These are phyloP conservation scores for Apocrypta bakeri DNA, from an alignment of 1,140 invertebrate species.

Conservation along the genomic window DNA sequence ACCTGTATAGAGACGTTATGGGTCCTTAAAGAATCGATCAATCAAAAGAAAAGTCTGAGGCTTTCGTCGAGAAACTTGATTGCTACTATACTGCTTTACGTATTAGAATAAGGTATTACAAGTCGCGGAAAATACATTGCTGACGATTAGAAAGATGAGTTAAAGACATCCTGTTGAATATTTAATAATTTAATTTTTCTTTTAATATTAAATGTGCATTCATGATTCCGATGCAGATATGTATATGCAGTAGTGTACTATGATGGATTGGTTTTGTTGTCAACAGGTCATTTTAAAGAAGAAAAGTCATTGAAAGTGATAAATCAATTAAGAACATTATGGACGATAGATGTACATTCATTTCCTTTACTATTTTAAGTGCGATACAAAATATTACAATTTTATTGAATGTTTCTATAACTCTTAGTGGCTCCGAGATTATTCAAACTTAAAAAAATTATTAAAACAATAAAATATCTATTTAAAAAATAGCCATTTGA, in stretches of 20 bases:
- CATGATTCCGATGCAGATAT: no score
- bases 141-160: neutral
- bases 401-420: no score
- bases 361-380: no score
- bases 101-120: neutral
- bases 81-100: neutral
- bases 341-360: neutral
- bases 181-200: neutral
- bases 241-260: neutral
- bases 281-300: neutral
- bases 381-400: no score
- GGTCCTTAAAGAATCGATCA: neutral
- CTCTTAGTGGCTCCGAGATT: no score
- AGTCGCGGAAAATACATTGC: neutral
- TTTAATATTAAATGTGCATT: neutral
- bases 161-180: neutral
- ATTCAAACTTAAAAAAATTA: no score
- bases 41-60: conserved; percentile 4
- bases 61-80: neutral
- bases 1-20: conserved; percentile 15
- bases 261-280: neutral
- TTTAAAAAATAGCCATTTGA: no score
- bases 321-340: neutral
- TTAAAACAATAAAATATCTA: no score
- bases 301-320: neutral